A percentile compares a stretch with the other conserved stretches of the same genome.
These are phyloP conservation scores for Protobothrops mucrosquamatus DNA, from an alignment of 2,113 vertebrate genomes.

Conservation along the genomic window DNA sequence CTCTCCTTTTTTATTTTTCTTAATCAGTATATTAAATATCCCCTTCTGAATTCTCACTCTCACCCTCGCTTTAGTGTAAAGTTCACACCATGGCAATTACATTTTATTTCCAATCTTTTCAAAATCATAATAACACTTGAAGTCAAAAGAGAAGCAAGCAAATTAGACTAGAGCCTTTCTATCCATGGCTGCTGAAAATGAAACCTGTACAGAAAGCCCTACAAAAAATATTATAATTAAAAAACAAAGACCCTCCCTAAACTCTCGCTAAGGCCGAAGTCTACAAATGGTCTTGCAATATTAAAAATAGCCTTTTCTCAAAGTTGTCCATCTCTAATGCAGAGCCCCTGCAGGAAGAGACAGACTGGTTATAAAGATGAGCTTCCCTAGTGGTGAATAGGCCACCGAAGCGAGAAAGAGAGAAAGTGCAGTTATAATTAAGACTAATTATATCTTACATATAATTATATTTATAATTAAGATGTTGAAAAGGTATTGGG, in stretches of 20 bases:
- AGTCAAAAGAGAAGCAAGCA: neutral
- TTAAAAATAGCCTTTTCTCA: neutral
- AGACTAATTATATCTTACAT: neutral
- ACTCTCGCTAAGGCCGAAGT: neutral
- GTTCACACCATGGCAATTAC: neutral
- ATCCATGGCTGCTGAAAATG: neutral
- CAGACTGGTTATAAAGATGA: neutral
- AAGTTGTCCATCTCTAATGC: neutral
- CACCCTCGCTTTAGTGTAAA: neutral
- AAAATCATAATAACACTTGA: neutral
- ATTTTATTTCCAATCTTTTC: neutral
- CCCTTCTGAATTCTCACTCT: neutral
- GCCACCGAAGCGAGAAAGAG: neutral
- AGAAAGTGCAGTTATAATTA: neutral
- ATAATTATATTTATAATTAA: neutral
- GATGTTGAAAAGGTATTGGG: neutral
- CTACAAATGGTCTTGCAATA: neutral
- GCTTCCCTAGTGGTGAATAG: neutral
- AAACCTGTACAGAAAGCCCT: neutral
- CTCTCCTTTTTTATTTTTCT: neutral
- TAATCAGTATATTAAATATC: neutral
- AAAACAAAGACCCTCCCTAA: neutral
- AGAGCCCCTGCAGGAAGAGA: neutral
- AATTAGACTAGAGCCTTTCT: neutral
- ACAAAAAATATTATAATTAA: neutral